Conservation (phyloP, 1,140 invertebrate genomes). For the Probaryconus sp. region DNA sequence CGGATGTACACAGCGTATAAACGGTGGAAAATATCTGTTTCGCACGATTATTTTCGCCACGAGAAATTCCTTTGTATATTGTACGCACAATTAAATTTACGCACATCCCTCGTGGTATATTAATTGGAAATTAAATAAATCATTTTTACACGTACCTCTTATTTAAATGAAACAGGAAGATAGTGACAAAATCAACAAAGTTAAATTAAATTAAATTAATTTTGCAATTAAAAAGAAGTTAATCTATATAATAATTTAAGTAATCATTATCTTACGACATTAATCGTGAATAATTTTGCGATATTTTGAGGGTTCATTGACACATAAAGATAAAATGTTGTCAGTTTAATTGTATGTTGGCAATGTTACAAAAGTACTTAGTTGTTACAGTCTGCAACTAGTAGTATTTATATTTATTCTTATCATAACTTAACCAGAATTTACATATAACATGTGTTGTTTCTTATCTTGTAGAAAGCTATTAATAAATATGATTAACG, state of each 20-base stretch:
- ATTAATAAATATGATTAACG: slow-evolving; percentile 13
- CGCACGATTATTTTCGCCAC: slow-evolving; percentile 40
- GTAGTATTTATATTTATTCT: slow-evolving; percentile 1
- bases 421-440: slow-evolving; percentile 12
- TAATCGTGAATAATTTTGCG: no score
- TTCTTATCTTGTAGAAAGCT: neutral
- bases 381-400: neutral
- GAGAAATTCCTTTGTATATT: slow-evolving; percentile 37
- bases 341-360: slow-evolving; percentile 10
- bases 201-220: no score
- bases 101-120: slow-evolving; percentile 16
- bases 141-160: no score
- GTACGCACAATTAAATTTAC: slow-evolving; percentile 47
- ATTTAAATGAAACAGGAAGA: no score
- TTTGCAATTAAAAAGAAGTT: no score
- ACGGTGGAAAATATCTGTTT: no score
- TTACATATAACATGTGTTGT: neutral
- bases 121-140: no score
- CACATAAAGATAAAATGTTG: slow-evolving; percentile 11
- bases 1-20: no score
- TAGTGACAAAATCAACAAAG: no score
- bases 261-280: no score
- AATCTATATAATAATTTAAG: no score
- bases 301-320: no score
- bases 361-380: neutral